Evolutionary conservation across 2,113 vertebrate species (phyloP).

Genomic region (Mobula hypostoma): DNA sequence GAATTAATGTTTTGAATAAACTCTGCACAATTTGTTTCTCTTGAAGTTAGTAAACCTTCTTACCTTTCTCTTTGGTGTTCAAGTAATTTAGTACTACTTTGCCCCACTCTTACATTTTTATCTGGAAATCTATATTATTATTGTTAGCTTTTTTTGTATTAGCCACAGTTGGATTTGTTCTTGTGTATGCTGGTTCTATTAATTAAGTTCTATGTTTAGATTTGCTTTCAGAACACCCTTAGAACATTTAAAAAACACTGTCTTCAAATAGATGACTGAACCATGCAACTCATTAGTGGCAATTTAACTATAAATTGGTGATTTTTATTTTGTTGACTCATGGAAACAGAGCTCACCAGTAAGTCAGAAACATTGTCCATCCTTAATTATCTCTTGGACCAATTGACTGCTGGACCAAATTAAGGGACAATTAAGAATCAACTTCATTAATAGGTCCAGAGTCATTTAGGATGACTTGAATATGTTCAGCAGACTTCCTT

Average conservation of each 20-base stretch:
- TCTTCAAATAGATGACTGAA: neutral
- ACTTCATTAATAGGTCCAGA: too few species aligned
- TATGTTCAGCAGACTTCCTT: too few species aligned
- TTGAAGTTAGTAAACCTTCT: slow-evolving; percentile 16
- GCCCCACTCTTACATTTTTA: neutral
- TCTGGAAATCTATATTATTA: neutral
- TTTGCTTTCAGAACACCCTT: neutral
- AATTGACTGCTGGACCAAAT: too few species aligned
- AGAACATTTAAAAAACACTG: neutral
- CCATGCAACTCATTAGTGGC: neutral
- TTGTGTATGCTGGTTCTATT: neutral
- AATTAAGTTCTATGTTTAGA: neutral
- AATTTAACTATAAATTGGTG: neutral
- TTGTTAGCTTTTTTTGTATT: neutral
- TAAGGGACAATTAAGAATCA: too few species aligned
- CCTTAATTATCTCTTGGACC: too few species aligned
- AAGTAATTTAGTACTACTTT: neutral
- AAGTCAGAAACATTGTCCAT: too few species aligned
- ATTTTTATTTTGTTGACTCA: neutral
- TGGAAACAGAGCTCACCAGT: too few species aligned
- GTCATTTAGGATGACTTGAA: too few species aligned
- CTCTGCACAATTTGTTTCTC: slow-evolving; percentile 62
- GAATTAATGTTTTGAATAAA: slow-evolving; percentile 68
- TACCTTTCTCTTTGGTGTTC: neutral
- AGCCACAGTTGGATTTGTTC: neutral